Conservation (phyloP, 2,797 vertebrate genomes). For the Sciurus vulgaris region DNA sequence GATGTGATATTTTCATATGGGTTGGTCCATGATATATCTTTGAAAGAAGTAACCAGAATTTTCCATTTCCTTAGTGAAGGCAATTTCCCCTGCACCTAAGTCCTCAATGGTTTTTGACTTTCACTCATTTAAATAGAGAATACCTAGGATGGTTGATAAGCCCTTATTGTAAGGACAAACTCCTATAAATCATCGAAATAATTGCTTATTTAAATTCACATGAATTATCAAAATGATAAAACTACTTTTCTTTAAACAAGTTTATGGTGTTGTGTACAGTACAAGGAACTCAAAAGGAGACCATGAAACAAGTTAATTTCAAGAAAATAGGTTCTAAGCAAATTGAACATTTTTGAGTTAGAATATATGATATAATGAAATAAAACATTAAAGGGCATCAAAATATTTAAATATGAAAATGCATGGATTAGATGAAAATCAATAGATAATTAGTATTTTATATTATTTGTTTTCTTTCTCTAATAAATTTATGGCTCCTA, state of each 20-base stretch:
- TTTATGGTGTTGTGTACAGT: neutral
- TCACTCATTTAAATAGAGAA: neutral
- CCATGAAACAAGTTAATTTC: neutral
- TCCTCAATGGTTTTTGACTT: neutral
- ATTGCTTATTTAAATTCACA: neutral
- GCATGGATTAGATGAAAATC: neutral
- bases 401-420: neutral
- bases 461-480: slow-evolving; percentile 18
- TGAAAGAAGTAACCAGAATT: neutral
- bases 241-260: neutral
- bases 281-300: neutral
- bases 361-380: neutral
- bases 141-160: neutral
- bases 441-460: neutral
- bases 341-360: neutral
- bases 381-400: neutral
- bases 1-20: neutral
- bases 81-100: neutral
- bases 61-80: neutral
- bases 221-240: neutral
- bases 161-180: neutral
- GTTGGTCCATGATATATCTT: neutral
- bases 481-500: neutral
- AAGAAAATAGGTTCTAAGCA: neutral
- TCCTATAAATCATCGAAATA: neutral